phyloP scores from a whole-genome alignment of 2,797 vertebrate genomes.

The Pelochelys cantorii region DNA sequence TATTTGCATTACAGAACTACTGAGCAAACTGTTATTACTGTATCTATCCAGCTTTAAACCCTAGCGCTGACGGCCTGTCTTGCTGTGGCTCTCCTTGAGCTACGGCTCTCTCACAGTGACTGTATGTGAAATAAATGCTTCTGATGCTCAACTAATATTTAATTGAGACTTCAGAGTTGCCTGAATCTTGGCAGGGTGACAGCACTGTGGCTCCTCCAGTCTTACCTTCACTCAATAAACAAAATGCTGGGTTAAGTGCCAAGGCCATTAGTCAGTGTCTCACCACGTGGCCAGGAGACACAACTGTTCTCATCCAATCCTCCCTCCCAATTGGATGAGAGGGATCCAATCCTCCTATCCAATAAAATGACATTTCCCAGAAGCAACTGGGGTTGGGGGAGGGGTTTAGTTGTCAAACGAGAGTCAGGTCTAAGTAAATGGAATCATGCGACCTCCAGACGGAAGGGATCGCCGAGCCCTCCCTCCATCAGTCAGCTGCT shows the following conservation, averaged over 20 bases:
- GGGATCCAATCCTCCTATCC: not conserved
- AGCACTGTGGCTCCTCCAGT: not conserved
- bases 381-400: not conserved
- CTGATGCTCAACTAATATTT: not conserved
- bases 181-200: not conserved
- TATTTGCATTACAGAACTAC: not conserved
- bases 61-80: not conserved
- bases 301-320: not conserved
- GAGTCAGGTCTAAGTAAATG: accelerated
- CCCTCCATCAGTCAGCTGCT: not conserved
- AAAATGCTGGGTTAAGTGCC: not conserved
- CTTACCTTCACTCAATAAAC: not conserved
- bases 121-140: not conserved
- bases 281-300: not conserved
- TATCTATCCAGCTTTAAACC: not conserved
- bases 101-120: not conserved
- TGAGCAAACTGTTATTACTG: not conserved
- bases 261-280: not conserved
- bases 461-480: not conserved
- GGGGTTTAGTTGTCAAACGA: not conserved
- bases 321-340: not conserved
- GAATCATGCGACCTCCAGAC: not conserved
- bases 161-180: not conserved
- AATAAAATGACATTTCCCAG: not conserved
- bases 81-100: not conserved